Percentiles rank a stretch among this genome's conserved stretches.
phyloP scores from a whole-genome alignment of 2,113 vertebrate species.

The Benitochromis conjunctus region DNA sequence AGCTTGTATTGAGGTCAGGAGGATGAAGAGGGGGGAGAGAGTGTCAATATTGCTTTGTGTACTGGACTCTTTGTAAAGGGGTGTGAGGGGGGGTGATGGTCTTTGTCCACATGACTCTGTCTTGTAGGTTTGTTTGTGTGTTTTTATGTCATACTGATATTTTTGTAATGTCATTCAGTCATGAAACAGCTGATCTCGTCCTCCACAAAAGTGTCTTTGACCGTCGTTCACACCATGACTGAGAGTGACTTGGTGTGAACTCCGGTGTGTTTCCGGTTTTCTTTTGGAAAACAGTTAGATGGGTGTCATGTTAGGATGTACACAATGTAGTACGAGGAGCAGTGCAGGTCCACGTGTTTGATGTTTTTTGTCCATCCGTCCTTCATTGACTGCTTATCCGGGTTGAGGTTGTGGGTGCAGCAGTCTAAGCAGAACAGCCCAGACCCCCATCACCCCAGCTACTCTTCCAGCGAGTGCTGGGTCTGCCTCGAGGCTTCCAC shows the following conservation, averaged over 20 bases:
- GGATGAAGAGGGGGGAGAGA: neutral
- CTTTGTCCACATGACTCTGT: neutral
- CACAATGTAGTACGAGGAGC: too few relatives aligned
- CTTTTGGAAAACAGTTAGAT: neutral
- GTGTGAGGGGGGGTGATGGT: neutral
- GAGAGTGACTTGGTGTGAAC: neutral
- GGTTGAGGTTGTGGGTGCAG: too few relatives aligned
- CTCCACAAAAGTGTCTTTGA: neutral
- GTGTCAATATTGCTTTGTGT: neutral
- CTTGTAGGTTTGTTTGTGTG: neutral
- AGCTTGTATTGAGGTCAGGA: neutral
- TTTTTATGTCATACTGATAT: neutral
- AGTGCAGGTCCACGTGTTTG: too few relatives aligned
- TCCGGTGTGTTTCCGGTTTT: accelerated
- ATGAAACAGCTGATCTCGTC: neutral
- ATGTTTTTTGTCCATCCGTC: too few relatives aligned
- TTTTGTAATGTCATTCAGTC: neutral
- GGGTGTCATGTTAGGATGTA: neutral
- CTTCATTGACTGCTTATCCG: too few relatives aligned
- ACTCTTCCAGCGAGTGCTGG: too few relatives aligned
- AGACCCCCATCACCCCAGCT: too few relatives aligned
- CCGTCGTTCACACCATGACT: accelerated
- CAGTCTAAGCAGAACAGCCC: too few relatives aligned
- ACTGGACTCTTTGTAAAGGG: neutral
- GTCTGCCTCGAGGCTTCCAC: too few relatives aligned